A percentile compares a stretch with the other conserved stretches of the same genome.
These are phyloP conservation scores for Brachypteracias leptosomus DNA, from an alignment of 2,113 vertebrate species.

Conservation along the genomic window DNA sequence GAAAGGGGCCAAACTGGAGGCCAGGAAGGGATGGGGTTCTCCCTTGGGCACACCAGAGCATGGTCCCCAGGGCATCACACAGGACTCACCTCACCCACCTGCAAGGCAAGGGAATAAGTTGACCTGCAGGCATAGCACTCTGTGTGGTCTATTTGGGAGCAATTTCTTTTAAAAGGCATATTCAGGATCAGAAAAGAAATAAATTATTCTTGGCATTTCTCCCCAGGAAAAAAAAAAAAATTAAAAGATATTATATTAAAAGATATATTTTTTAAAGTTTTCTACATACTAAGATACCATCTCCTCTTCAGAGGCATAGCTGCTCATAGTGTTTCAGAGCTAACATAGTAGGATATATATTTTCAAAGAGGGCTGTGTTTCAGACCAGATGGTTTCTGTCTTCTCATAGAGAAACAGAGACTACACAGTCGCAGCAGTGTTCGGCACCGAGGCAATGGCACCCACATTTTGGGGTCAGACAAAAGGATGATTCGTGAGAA, in stretches of 20 bases:
- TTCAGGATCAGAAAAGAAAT: no score
- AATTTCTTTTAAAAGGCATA: background rate
- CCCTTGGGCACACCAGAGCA: rapidly evolving
- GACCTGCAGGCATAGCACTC: background rate
- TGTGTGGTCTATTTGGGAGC: background rate
- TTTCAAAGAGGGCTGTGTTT: conserved; percentile 81
- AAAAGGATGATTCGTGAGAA: conserved; percentile 77
- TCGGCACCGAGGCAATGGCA: conserved; percentile 73
- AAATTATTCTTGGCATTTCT: background rate
- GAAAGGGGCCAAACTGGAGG: background rate
- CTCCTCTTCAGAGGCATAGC: conserved; percentile 63
- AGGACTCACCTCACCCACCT: rapidly evolving
- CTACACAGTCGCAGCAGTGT: conserved; percentile 79
- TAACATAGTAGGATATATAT: conserved; percentile 78
- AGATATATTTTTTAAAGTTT: background rate
- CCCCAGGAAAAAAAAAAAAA: background rate
- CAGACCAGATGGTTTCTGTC: conserved; percentile 82
- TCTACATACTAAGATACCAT: conserved; percentile 61
- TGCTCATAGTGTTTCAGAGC: conserved; percentile 69
- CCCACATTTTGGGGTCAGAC: conserved; percentile 79
- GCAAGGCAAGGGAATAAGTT: background rate
- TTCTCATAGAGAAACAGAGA: conserved; percentile 73
- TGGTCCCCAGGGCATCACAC: rapidly evolving
- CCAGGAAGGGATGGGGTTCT: background rate
- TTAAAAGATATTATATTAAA: background rate